phyloP scores from a whole-genome alignment of 2,113 vertebrate genomes.

The Anoplopoma fimbria region DNA sequence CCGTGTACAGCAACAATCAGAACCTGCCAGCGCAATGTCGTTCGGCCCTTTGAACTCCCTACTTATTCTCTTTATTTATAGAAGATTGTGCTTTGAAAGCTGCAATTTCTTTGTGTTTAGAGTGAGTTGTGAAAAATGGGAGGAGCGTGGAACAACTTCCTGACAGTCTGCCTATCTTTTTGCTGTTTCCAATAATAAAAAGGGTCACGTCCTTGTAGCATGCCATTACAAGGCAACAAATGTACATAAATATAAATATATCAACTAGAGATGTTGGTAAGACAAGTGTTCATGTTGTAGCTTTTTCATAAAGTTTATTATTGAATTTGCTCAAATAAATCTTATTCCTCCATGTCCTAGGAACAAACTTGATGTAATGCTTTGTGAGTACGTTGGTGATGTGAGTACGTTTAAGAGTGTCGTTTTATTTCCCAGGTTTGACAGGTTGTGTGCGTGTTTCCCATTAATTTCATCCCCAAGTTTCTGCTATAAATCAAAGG shows the following conservation, averaged over 20 bases:
- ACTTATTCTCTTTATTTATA: conserved; percentile 38
- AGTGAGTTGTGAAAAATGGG: conserved; percentile 35
- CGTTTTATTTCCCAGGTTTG: neutral
- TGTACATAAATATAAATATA: conserved; percentile 85
- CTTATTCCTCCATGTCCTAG: conserved; percentile 75
- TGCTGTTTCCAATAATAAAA: conserved; percentile 54
- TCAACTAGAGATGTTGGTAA: conserved; percentile 77
- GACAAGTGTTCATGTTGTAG: conserved; percentile 78
- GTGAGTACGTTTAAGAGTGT: too few species aligned
- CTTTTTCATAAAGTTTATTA: conserved; percentile 80
- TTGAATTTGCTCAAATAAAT: conserved; percentile 81
- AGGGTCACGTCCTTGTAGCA: conserved; percentile 79
- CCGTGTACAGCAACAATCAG: conserved; percentile 27
- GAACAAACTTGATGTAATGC: conserved; percentile 13
- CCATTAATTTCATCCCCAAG: neutral
- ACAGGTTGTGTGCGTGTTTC: neutral
- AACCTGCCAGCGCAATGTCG: conserved; percentile 50
- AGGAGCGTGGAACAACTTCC: conserved; percentile 44
- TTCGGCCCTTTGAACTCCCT: conserved; percentile 35
- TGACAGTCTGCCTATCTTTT: conserved; percentile 26
- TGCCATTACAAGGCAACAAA: conserved; percentile 80
- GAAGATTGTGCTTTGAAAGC: conserved; percentile 49
- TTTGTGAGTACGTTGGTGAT: neutral
- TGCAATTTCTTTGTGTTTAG: conserved; percentile 33
- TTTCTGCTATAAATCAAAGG: neutral